Conservation (phyloP, 2,888 invertebrate genomes). For the Patella pellucida region DNA sequence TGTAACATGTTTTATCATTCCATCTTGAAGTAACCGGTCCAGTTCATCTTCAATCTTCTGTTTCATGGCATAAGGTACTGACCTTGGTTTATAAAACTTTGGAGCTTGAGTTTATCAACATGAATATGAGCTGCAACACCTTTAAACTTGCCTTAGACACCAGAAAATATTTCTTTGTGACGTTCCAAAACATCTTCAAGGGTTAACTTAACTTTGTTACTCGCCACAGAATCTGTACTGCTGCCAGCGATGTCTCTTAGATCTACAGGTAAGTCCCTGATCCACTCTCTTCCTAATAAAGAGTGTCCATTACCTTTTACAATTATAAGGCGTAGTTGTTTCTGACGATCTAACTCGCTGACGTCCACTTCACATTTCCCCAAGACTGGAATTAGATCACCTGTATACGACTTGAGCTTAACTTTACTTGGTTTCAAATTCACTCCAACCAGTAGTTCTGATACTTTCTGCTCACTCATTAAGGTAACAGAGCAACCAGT, state of each 20-base stretch:
- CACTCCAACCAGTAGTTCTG: too few species aligned
- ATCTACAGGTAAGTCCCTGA: background rate
- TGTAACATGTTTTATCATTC: background rate
- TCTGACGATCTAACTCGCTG: background rate
- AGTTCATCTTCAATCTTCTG: constrained; percentile 9
- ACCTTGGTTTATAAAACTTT: background rate
- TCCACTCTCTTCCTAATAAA: background rate
- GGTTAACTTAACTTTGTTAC: too few species aligned
- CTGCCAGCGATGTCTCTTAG: background rate
- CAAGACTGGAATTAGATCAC: background rate
- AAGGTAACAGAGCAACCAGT: too few species aligned
- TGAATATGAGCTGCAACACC: background rate
- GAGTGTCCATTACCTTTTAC: background rate
- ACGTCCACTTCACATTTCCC: background rate
- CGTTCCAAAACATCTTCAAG: background rate
- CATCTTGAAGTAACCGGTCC: background rate
- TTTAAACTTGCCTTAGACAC: background rate
- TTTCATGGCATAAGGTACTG: background rate
- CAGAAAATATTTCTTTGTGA: background rate
- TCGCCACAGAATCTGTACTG: background rate
- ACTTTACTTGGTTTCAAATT: background rate
- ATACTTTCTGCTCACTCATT: too few species aligned
- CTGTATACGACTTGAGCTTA: background rate
- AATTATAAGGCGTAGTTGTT: background rate
- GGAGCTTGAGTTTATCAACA: background rate